phyloP scores from a whole-genome alignment of 2,797 vertebrate species.

The Melopsittacus undulatus region DNA sequence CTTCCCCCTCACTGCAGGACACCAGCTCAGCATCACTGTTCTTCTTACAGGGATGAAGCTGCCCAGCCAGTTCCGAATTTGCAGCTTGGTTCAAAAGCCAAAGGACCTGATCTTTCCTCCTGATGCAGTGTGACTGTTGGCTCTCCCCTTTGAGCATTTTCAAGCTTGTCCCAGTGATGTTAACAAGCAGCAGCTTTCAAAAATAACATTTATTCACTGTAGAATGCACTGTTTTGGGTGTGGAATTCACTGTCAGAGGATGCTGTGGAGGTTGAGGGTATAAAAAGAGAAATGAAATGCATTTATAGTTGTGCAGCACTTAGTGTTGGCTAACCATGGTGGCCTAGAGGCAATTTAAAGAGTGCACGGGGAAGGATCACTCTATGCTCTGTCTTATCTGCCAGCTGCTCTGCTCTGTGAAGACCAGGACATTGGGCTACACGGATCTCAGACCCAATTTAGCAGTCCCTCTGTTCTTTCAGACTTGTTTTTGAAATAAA shows the following conservation, averaged over 20 bases:
- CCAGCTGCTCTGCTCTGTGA: background rate
- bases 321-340: background rate
- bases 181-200: conserved; percentile 21
- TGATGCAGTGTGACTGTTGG: fast-evolving
- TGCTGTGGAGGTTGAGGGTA: background rate
- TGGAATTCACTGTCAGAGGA: background rate
- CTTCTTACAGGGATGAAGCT: conserved; percentile 23
- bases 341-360: background rate
- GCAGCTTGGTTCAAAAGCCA: background rate
- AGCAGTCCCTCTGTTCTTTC: background rate
- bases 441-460: background rate
- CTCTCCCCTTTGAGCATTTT: background rate
- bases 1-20: fast-evolving
- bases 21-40: background rate
- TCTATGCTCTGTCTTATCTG: background rate
- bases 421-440: background rate
- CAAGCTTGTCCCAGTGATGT: background rate
- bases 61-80: background rate
- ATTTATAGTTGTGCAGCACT: background rate
- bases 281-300: background rate
- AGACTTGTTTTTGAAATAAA: conserved; percentile 37
- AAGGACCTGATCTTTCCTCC: background rate
- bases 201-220: background rate
- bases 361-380: background rate
- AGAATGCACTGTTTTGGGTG: background rate